Percentiles rank a stretch among this genome's conserved stretches.
These are phyloP conservation scores for Aphelocoma coerulescens DNA, from an alignment of 2,113 vertebrate species.

Conservation along the genomic window DNA sequence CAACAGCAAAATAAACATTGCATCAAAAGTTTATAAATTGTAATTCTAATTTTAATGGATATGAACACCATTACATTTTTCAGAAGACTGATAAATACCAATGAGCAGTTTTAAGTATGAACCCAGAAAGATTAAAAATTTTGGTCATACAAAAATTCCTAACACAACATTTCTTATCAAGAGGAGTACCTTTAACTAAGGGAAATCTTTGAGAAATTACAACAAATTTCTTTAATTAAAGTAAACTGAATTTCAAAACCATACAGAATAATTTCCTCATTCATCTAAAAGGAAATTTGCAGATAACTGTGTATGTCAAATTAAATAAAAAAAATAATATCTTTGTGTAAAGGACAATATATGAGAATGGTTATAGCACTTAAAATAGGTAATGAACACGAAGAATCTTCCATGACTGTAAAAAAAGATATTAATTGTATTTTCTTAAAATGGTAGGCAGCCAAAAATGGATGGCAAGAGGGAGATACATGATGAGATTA, in stretches of 20 bases:
- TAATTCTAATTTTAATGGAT: not conserved
- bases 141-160: not conserved
- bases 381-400: not conserved
- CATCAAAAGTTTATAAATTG: not conserved
- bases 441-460: not conserved
- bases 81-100: not conserved
- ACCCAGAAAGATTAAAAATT: not conserved
- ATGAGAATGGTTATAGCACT: not conserved
- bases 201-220: not conserved
- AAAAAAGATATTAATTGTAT: not conserved
- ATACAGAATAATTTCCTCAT: not conserved
- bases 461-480: not conserved
- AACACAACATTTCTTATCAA: not conserved
- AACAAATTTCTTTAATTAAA: not conserved
- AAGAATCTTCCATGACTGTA: not conserved
- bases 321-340: not conserved
- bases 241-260: not conserved
- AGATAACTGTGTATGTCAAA: not conserved
- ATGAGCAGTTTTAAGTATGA: not conserved
- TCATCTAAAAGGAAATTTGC: not conserved
- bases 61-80: not conserved
- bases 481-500: not conserved
- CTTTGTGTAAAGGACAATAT: not conserved
- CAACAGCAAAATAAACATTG: not conserved
- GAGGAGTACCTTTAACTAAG: not conserved